A percentile compares a stretch with the other conserved stretches of the same genome.
These are phyloP conservation scores for Neodiprion lecontei DNA, from an alignment of 1,140 invertebrate species.

Conservation along the genomic window DNA sequence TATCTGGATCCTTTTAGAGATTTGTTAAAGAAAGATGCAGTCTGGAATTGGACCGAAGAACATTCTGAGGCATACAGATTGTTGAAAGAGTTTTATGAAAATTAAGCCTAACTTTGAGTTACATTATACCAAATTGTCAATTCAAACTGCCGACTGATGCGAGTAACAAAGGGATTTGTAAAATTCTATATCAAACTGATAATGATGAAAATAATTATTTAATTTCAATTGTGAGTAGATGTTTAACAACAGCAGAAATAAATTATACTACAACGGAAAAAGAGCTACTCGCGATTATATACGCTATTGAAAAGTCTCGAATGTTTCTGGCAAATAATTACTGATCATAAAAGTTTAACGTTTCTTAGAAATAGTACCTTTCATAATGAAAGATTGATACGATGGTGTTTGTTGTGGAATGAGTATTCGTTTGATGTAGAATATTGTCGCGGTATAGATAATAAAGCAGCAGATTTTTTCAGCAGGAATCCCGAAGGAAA, in stretches of 20 bases:
- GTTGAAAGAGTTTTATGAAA: conserved; percentile 28
- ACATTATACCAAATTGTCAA: conserved; percentile 2
- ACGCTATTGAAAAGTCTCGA: conserved; percentile 11
- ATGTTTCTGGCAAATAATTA: conserved; percentile 12
- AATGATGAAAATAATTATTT: neutral
- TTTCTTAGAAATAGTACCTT: conserved; percentile 53
- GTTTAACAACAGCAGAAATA: neutral
- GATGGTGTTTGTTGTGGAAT: conserved; percentile 53
- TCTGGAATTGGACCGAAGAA: conserved; percentile 28
- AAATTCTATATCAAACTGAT: conserved; percentile 10
- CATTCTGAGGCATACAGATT: conserved; percentile 22
- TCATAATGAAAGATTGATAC: conserved; percentile 45
- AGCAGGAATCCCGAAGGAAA: neutral
- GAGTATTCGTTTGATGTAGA: conserved; percentile 50
- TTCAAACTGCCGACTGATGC: conserved; percentile 30
- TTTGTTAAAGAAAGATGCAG: conserved; percentile 19
- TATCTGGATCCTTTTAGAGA: conserved; percentile 28
- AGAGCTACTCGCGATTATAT: conserved; percentile 16
- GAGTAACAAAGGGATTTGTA: conserved; percentile 8
- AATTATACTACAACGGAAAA: conserved; percentile 3
- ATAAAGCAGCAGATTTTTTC: neutral
- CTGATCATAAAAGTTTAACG: conserved; percentile 40
- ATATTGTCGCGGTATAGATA: conserved; percentile 33
- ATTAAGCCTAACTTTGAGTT: conserved; percentile 11
- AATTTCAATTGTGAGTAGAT: conserved; percentile 7